phyloP scores from a whole-genome alignment of 1,140 invertebrate genomes.

The Schlechtendalia chinensis region DNA sequence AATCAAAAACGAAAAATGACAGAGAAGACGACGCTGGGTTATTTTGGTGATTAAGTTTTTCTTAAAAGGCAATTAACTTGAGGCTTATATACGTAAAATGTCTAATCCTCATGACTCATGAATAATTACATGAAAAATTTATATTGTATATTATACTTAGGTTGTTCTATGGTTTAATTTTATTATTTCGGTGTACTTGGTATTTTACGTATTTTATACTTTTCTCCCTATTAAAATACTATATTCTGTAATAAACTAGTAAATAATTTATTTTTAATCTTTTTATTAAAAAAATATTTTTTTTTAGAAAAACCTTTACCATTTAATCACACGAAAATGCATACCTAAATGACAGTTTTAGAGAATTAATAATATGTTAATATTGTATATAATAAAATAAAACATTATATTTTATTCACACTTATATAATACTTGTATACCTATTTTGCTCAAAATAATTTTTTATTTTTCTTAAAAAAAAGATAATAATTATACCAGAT shows the following conservation, averaged over 20 bases:
- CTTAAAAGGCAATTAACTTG: conserved; percentile 42
- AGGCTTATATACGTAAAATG: background rate
- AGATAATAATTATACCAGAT: too few relatives aligned
- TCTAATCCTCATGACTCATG: conserved; percentile 1
- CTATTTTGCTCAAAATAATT: too few relatives aligned
- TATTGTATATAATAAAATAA: too few relatives aligned
- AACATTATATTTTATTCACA: too few relatives aligned
- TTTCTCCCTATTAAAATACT: too few relatives aligned
- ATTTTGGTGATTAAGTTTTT: conserved; percentile 32
- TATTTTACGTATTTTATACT: background rate
- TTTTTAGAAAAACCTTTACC: too few relatives aligned
- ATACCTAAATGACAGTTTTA: background rate
- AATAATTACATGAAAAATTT: conserved; percentile 31
- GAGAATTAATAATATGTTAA: too few relatives aligned
- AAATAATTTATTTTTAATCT: too few relatives aligned
- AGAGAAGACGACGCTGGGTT: background rate
- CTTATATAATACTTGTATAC: too few relatives aligned
- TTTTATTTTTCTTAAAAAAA: too few relatives aligned
- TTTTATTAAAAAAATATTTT: too few relatives aligned
- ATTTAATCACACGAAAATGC: background rate
- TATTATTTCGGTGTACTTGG: background rate
- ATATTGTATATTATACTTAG: conserved; percentile 22
- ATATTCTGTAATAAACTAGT: too few relatives aligned
- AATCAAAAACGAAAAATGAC: conserved; percentile 18
- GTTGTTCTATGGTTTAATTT: background rate